Evolutionary conservation across 1,140 invertebrate genomes (phyloP), one percentile per base, ranked within the genome.

Genomic region (Ruditapes philippinarum): DNA sequence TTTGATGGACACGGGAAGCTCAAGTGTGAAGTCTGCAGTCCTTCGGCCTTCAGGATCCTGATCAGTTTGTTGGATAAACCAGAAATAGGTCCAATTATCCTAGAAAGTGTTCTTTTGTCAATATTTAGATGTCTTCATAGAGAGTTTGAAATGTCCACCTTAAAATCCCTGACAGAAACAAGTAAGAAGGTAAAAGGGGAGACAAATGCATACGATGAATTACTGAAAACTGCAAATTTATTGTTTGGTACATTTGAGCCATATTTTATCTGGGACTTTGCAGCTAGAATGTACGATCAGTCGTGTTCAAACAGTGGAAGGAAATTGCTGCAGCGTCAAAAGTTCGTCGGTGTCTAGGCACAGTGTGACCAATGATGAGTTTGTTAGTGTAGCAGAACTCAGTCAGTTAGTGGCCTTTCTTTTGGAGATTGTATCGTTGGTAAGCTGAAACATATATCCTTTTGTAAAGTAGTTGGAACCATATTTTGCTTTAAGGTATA

Each of bases 61-160:
- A 97, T 98, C 11, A 98, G 98, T 51, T 96, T 99, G 42, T 96
- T 99, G 33, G 98, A 99, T 94, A 98, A 98, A 95, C 97, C 97
- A 54, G 98, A 99, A 95, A 98, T 99, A 82, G 98, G 98, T 17
- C 97, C 97, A 68, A 97, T 97, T 14, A 98, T 99, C 91, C 95
- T 99, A 74, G 98, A 99, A 93, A 97, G 98, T 95, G 97, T 98
- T 85, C 96, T 99, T 11, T 97, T 98, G 88, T 98, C 99, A 95
- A 97, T 99, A 76, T 98, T 99, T 95, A 97, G 98, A 96, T 97
- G 95, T 89, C 78, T 95, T 28, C 94, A 95, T 65, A 85, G 86
- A 57, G 95, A 95, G 76, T 95, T 93, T 90, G 84, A 91, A 49
- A n/a, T 42, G 14, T 89, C 84, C 57, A 51, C 83, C 17, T 76